Evolutionary conservation across 2,797 vertebrate genomes (phyloP), one percentile per base, ranked within the genome.

Genomic region (Acanthurus leucopareius): DNA sequence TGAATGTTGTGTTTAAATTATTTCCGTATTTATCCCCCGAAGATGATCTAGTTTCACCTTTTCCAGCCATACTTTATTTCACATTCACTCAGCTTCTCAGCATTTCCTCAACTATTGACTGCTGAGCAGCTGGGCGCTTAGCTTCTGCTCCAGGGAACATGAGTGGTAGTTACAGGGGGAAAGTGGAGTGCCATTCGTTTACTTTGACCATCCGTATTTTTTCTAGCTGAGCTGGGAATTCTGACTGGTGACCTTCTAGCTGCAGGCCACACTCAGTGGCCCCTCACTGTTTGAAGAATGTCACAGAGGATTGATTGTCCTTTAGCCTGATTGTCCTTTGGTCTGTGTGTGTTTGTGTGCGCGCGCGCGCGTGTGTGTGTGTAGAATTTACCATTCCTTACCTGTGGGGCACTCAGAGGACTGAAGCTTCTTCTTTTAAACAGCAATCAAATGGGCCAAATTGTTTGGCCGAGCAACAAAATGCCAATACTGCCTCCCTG

Each of bases 281-380:
- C 79, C 66, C 77, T 61, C 57, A 81, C 73, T 73, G 79, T 85
- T 85, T 83, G 53, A 74, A 80, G 66, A 85, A 83, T 74, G 69
- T 84, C 85, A 84, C 64, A 0, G 2, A 80, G 45, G 51, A 87
- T 77, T 75, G 76, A 83, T 77, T 77, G 22, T 75, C 35, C 69
- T 78, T 74, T 58, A 52, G 32, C 32, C 32, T 35, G 32, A 35
- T 35, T 35, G 32, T 35, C 32, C 32, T 35, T 35, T 35, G 32
- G 52, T 57, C 1, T 59, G n/a, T 2, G 53, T 51, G 15, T 28
- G 44, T 48, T 63, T 62, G 70, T 22, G 44, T 61, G 47, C 19
- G 25, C 42, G 47, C 47, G 52, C 49, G 35, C 10, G 17, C 44
- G 58, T 53, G 72, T 63, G 19, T 56, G 16, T 57, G 9, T 64